Base-by-base conservation (phyloP, 2,797 vertebrate genomes). In the Xenentodon cancila region DNA sequence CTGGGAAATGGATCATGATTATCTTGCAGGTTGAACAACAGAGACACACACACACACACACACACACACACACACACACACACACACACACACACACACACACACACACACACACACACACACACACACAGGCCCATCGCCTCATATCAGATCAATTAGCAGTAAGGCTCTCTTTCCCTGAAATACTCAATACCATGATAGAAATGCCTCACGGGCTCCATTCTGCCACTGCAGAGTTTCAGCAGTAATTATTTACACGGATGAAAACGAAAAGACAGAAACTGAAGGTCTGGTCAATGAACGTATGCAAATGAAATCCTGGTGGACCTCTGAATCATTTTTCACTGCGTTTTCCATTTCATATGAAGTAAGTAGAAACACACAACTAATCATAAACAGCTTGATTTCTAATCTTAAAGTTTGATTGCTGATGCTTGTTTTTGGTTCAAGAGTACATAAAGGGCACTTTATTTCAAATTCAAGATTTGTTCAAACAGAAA, bases 1-100 rank as follows among this genome's bases (percentile, higher is more conserved):
- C 71, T 79, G 70, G 84, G 81, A 83, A 84, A 84, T 81, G 80
- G 82, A 90, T 92, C 82, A 75, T 87, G 75, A 87, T 87, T 78
- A 78, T 85, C 82, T 87, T 18, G 18, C 59, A 46, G 73, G 63
- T 73, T 66, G 68, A 80, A 77, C 64, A 83, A 82, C 80, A 84
- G 59, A 85, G 63, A 75, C 73, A n/a, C 64, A 56, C 70, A 52
- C 58, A 17, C n/a, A 75, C 73, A n/a, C 64, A n/a, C n/a, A n/a
- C n/a, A n/a, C n/a, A n/a, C n/a, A n/a, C n/a, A n/a, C n/a, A n/a
- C n/a, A n/a, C n/a, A n/a, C n/a, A n/a, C n/a, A n/a, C n/a, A n/a
- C n/a, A n/a, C n/a, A n/a, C n/a, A n/a, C n/a, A n/a, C n/a, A n/a
- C n/a, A n/a, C n/a, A n/a, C n/a, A n/a, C n/a, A n/a, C n/a, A n/a